Base-by-base conservation (phyloP, 1,140 invertebrate genomes). In the Drosophila gunungcola region DNA sequence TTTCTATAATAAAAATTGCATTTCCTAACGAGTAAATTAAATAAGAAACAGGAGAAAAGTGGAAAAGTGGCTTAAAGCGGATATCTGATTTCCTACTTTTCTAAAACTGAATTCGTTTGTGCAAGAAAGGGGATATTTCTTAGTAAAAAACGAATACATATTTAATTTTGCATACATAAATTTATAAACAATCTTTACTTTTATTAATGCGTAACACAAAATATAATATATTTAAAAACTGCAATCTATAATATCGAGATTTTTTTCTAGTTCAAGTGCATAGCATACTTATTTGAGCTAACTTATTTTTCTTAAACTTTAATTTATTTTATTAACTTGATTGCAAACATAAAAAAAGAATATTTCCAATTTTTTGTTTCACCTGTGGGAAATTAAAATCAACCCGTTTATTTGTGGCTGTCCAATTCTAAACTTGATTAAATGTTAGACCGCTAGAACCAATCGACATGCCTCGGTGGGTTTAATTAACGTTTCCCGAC, bases 1-100 rank as follows among this genome's bases (percentile, higher is more conserved):
- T 78, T 74, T 74, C 13, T 75, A 51, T 78, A 69, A 82, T 78
- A 67, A 63, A 86, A 82, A 82, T 73, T 76, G 74, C 78, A 86
- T 82, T 79, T 65, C 58, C 55, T 77, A 86, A 88, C 75, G 63
- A 88, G 55, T 69, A 76, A 86, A 86, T 79, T 76, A 69, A 88
- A 83, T 88, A 11, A 63, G 70, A 45, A 55, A 42, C 43, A 46
- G 54, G 53, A 64, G 4, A 42, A 29, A 48, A 48, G 21, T 48
- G 12, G 45, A 36, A 80, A 85, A 85, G 67, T 72, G 65, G 74
- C 69, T 81, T 75, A 78, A 63, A 34, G 64, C 36, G 45, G 46
- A 38, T 29, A 9, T 4, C 29, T 32, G 9, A 63, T 12, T 5
- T 9, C 25, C n/a, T 29, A 32, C n/a, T 41, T n/a, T 41, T 38